These are phyloP conservation scores for Tuberolachnus salignus DNA, from an alignment of 2,888 invertebrate genomes.

Conservation along the genomic window DNA sequence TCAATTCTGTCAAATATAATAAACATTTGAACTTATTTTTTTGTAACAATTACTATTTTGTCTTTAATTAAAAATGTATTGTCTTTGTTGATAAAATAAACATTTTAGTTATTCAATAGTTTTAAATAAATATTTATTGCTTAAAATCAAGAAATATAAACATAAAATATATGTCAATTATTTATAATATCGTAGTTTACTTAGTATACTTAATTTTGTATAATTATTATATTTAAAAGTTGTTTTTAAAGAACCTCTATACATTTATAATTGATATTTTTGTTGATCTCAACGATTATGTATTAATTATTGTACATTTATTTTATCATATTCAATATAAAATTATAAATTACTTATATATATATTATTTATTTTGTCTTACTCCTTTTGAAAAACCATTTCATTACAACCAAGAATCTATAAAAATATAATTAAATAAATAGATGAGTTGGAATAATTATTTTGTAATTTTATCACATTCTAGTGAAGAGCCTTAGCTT, in stretches of 20 bases:
- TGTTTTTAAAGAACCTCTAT: constrained; percentile 2
- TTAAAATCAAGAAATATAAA: neutral
- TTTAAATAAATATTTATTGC: neutral
- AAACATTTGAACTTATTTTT: neutral
- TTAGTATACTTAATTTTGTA: neutral
- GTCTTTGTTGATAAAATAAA: neutral
- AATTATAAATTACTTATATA: neutral
- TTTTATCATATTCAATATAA: constrained; percentile 16
- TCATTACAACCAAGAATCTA: neutral
- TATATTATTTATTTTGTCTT: neutral
- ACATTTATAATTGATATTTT: constrained; percentile 12
- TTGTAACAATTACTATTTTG: neutral
- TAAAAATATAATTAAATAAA: neutral
- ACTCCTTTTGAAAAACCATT: neutral
- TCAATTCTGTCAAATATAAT: neutral
- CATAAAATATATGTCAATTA: constrained; percentile 2
- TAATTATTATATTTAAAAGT: neutral
- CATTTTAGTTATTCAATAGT: neutral
- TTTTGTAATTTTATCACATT: too few species aligned
- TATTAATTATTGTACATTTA: constrained; percentile 9
- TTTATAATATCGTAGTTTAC: neutral
- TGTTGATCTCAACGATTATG: neutral
- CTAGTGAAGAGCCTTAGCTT: too few species aligned
- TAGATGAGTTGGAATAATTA: too few species aligned
- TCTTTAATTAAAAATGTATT: neutral